Evolutionary conservation across 35 echinoderm and acorn worm species (phyloP).

Genomic region (Lytechinus variegatus): DNA sequence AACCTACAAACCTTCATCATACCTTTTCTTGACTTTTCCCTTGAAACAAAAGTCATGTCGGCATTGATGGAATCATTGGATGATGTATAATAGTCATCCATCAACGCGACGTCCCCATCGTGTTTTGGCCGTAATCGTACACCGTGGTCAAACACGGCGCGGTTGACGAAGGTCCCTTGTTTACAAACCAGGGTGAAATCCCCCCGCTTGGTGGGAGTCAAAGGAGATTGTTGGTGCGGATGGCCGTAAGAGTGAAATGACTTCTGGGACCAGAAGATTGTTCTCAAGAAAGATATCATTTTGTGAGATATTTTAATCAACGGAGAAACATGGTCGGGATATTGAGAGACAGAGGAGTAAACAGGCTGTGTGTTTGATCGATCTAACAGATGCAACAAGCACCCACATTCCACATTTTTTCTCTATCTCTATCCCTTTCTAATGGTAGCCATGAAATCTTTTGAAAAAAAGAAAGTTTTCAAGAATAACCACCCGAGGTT

Average conservation of each 20-base stretch:
- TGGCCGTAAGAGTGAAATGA: neutral
- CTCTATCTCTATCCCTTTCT: neutral
- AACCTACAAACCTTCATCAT: slow-evolving; percentile 18
- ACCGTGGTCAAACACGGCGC: slow-evolving; percentile 28
- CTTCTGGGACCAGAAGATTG: neutral
- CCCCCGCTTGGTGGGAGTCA: neutral
- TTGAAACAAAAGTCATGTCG: slow-evolving; percentile 11
- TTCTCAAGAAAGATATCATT: slow-evolving; percentile 6
- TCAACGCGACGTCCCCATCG: slow-evolving; percentile 25
- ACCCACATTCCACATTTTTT: neutral
- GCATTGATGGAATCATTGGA: slow-evolving; percentile 18
- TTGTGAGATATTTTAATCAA: neutral
- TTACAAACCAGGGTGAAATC: slow-evolving; percentile 11
- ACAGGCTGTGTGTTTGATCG: slow-evolving; percentile 9
- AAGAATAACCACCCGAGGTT: neutral
- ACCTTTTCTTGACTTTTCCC: neutral
- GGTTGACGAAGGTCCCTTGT: slow-evolving; percentile 16
- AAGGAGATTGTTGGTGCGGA: neutral
- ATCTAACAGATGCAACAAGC: neutral
- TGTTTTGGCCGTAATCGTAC: slow-evolving; percentile 23
- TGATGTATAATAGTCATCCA: slow-evolving; percentile 36
- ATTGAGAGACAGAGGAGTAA: neutral
- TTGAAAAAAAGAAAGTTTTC: neutral
- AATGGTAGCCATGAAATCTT: neutral
- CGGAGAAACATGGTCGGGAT: neutral